phyloP scores from a whole-genome alignment of 2,113 vertebrate genomes.

The Clupea harengus region DNA sequence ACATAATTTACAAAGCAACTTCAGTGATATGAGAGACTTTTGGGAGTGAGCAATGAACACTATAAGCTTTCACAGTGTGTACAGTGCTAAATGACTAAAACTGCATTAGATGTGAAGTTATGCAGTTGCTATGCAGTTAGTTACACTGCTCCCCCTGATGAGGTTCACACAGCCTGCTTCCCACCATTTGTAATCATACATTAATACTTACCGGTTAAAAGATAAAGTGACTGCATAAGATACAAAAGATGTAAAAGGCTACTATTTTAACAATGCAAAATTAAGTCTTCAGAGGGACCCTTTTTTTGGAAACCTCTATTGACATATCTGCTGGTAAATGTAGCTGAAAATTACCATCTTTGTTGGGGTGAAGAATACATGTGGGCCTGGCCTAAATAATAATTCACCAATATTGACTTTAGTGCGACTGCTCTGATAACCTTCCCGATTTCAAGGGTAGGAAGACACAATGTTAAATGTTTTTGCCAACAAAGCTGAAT shows the following conservation, averaged over 20 bases:
- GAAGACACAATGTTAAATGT: not conserved
- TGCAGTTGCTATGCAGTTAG: too few species aligned
- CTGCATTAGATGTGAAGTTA: too few species aligned
- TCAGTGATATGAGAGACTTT: not conserved
- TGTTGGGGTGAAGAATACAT: not conserved
- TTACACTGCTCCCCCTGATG: too few species aligned
- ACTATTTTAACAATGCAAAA: too few species aligned
- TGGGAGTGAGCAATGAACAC: not conserved
- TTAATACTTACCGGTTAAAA: not conserved
- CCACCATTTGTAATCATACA: not conserved
- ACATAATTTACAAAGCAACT: too few species aligned
- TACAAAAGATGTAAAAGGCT: too few species aligned
- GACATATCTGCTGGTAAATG: not conserved
- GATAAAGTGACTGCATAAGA: not conserved
- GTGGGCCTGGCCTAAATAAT: not conserved
- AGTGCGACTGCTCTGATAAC: not conserved
- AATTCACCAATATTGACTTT: not conserved
- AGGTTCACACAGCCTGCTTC: too few species aligned
- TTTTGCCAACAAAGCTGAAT: conserved; percentile 26
- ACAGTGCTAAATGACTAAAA: too few species aligned
- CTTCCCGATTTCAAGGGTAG: not conserved
- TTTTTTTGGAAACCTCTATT: not conserved
- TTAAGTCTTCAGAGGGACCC: not conserved
- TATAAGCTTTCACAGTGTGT: too few species aligned
- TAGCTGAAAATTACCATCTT: not conserved